Base-by-base conservation (phyloP, 35 echinoderm and acorn worm genomes). In the Ophioderma brevispina region DNA sequence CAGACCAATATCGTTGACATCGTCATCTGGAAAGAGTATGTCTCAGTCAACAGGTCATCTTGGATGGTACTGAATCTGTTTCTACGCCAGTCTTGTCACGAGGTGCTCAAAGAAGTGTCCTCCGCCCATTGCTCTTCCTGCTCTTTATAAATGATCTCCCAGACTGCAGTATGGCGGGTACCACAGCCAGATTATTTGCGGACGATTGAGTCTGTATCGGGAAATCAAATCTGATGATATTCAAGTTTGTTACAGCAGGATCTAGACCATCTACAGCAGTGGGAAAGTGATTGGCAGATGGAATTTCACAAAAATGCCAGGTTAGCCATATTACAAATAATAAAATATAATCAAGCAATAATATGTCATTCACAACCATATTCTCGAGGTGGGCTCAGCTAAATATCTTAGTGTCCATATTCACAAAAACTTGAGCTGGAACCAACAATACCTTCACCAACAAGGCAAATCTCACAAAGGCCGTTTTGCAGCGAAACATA, bases 91-190 rank as follows among this genome's bases (percentile, higher is more conserved):
- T 52, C 46, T 21, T 52, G 8, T 52, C 46, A 52, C 8, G 46
- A 52, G 46, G 8, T 11, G 8, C 46, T 11, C 85, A 87, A 78
- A 64, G 85, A 76, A 87, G 64, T 77, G 85, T 87, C 64, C 59
- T 87, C 30, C 63, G 85, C 17, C 64, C 85, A 35, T 2, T 87
- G 31, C 38, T 87, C 84, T 87, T 87, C 39, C 63, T 40, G 32
- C 63, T 79, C 2, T 87, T 78, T 43, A 87, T 49, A 23, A 78
- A 87, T 43, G 85, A n/a, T n/a, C n/a, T n/a, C n/a, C n/a, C n/a
- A n/a, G n/a, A n/a, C n/a, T n/a, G n/a, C n/a, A n/a, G n/a, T 21
- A 11, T 21, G 8, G 21, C 46, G 8, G 46, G 46, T 52, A 21
- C 46, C 8, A 52, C 46, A 11, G 46, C 21, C 21, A 52, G 46